A percentile compares a stretch with the other conserved stretches of the same genome.
Conservation (phyloP, 2,797 vertebrate species). For the Pseudomugil tenellus region DNA sequence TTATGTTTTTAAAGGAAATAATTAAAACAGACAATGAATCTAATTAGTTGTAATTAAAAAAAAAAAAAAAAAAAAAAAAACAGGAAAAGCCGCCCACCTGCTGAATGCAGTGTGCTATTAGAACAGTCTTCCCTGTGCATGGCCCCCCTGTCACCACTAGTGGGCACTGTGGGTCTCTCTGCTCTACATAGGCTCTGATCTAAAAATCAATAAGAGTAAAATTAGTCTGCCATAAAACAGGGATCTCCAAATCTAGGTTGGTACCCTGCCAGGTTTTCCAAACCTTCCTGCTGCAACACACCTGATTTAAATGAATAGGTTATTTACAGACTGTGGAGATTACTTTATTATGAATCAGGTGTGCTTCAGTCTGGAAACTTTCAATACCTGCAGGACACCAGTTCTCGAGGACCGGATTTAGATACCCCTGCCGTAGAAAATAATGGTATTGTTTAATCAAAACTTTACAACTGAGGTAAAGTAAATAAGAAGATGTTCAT, state of each 20-base stretch:
- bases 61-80: neutral
- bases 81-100: slow-evolving; percentile 62
- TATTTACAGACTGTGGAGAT: too few relatives aligned
- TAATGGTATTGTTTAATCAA: neutral
- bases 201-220: slow-evolving; percentile 19
- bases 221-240: neutral
- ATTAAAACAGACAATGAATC: too few relatives aligned
- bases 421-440: too few relatives aligned
- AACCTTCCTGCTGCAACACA: too few relatives aligned
- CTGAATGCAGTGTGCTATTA: slow-evolving; percentile 82
- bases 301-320: too few relatives aligned
- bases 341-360: too few relatives aligned
- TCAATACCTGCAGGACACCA: too few relatives aligned
- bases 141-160: slow-evolving; percentile 81
- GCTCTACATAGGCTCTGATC: slow-evolving; percentile 76
- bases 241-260: too few relatives aligned
- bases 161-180: slow-evolving; percentile 62
- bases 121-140: slow-evolving; percentile 83
- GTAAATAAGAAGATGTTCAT: neutral
- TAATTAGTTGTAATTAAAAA: neutral
- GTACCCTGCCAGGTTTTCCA: too few relatives aligned
- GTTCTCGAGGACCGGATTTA: too few relatives aligned
- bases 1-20: neutral
- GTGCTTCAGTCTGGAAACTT: too few relatives aligned
- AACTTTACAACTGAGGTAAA: neutral